phyloP scores from a whole-genome alignment of 2,113 vertebrate genomes.

The Uropsilus gracilis region DNA sequence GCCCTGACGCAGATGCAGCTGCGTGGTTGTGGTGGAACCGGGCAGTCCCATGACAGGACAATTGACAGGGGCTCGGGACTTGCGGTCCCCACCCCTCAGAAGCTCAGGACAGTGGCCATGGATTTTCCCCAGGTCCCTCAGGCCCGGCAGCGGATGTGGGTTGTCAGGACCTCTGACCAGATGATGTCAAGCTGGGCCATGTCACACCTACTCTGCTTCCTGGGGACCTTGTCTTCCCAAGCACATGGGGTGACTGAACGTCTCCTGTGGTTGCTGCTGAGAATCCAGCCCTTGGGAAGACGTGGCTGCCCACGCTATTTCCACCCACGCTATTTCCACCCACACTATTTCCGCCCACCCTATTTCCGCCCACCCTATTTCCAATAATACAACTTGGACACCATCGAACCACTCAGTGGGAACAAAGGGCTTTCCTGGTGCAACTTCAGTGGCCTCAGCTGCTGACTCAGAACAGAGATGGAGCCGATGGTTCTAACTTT shows the following conservation, averaged over 20 bases:
- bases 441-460: background rate
- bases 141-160: background rate
- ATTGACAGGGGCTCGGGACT: background rate
- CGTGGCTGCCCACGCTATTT: background rate
- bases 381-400: background rate
- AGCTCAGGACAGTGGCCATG: background rate
- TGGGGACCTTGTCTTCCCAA: background rate
- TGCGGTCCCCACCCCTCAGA: no score
- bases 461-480: background rate
- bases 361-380: background rate
- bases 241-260: background rate
- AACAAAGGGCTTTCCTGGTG: background rate
- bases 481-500: background rate
- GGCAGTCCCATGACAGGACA: background rate
- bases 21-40: background rate
- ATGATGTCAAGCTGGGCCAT: background rate
- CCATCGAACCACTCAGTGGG: background rate
- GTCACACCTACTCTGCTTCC: background rate
- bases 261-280: background rate
- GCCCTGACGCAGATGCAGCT: background rate
- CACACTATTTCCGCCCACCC: no score
- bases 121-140: background rate
- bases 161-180: background rate
- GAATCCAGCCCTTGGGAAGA: background rate
- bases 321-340: background rate